Conservation (phyloP, 2,797 vertebrate species). For the Discoglossus pictus region DNA sequence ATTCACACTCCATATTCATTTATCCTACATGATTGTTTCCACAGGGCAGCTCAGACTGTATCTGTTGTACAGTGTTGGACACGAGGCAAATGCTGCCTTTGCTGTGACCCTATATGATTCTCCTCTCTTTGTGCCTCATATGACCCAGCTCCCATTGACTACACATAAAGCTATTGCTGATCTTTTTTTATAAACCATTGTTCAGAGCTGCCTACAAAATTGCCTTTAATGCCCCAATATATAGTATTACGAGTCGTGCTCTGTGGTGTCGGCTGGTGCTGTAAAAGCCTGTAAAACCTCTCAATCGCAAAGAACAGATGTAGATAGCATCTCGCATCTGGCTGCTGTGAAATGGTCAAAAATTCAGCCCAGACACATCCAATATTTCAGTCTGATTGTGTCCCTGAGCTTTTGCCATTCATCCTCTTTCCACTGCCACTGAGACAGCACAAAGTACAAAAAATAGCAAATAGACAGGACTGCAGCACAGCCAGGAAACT, state of each 20-base stretch:
- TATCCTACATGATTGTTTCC: no score
- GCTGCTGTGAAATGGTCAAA: constrained; percentile 38
- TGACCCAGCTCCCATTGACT: constrained; percentile 16
- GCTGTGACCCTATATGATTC: no score
- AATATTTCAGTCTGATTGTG: constrained; percentile 48
- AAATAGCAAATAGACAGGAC: constrained; percentile 20
- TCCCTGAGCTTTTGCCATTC: constrained; percentile 47
- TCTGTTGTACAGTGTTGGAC: no score
- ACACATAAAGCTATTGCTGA: constrained; percentile 8
- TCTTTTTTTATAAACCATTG: constrained; percentile 21
- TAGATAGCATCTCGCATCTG: constrained; percentile 42
- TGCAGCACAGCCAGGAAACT: constrained; percentile 25
- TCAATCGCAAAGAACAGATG: constrained; percentile 17
- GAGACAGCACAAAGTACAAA: constrained; percentile 35
- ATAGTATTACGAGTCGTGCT: not conserved
- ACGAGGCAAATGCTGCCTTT: no score
- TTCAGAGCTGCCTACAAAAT: no score
- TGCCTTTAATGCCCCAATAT: no score
- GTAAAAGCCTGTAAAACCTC: constrained; percentile 27
- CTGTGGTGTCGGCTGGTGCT: not conserved
- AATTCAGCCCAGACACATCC: constrained; percentile 37
- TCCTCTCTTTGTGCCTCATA: no score
- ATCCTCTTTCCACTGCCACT: constrained; percentile 42
- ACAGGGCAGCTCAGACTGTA: no score
- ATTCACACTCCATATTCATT: no score